Evolutionary conservation across 1,140 invertebrate genomes (phyloP).

Genomic region (Trissolcus basalis): DNA sequence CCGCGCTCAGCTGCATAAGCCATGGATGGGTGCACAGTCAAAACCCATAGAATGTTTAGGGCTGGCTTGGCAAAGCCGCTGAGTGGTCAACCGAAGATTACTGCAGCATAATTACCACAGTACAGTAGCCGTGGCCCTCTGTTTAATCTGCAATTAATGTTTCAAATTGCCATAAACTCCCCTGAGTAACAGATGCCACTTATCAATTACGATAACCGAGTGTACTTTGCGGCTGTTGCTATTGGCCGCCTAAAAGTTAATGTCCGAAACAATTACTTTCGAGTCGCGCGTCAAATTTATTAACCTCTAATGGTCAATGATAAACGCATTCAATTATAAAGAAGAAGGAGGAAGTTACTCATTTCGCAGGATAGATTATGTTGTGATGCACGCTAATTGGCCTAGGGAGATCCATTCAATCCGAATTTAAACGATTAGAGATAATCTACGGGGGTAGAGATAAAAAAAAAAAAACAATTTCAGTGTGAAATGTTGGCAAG

Average conservation of each 20-base stretch:
- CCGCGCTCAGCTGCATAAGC: constrained; percentile 58
- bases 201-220: constrained; percentile 66
- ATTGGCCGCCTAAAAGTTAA: constrained; percentile 48
- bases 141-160: constrained; percentile 76
- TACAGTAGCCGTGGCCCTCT: constrained; percentile 64
- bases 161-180: constrained; percentile 73
- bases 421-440: too few species aligned
- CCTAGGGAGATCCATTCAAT: too few species aligned
- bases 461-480: too few species aligned
- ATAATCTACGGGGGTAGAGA: too few species aligned
- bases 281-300: constrained; percentile 32
- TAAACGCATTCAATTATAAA: too few species aligned
- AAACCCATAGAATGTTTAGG: constrained; percentile 66
- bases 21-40: constrained; percentile 61
- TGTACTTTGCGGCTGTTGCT: constrained; percentile 43
- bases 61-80: constrained; percentile 58
- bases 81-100: constrained; percentile 73
- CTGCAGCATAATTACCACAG: constrained; percentile 70
- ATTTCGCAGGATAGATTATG: constrained; percentile 9
- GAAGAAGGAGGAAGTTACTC: too few species aligned
- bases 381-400: constrained; percentile 2
- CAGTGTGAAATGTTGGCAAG: too few species aligned
- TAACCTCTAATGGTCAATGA: constrained; percentile 25
- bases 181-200: constrained; percentile 70
- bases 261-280: constrained; percentile 48